phyloP scores from a whole-genome alignment of 2,888 invertebrate species.

The Anthrax anthrax region DNA sequence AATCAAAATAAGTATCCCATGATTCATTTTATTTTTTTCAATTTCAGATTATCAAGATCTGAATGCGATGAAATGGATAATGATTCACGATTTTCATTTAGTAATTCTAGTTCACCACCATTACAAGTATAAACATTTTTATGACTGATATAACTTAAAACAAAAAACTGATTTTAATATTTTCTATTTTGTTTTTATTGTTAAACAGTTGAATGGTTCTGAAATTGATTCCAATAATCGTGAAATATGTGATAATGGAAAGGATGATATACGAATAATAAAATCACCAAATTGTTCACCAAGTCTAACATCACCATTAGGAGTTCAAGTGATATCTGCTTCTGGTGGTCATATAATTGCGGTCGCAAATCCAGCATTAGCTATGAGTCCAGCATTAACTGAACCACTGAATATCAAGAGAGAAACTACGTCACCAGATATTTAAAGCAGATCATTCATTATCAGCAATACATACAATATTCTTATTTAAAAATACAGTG shows the following conservation, averaged over 20 bases:
- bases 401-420: slow-evolving; percentile 29
- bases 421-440: slow-evolving; percentile 27
- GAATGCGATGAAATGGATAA: slow-evolving; percentile 31
- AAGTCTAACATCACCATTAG: slow-evolving; percentile 16
- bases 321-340: slow-evolving; percentile 66
- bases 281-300: slow-evolving; percentile 14
- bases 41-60: slow-evolving; percentile 17
- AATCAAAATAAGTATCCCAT: background rate
- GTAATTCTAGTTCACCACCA: slow-evolving; percentile 64
- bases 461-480: too few species aligned
- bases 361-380: slow-evolving; percentile 73
- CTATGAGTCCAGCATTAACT: slow-evolving; percentile 39
- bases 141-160: too few species aligned
- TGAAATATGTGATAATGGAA: slow-evolving; percentile 2
- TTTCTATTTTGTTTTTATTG: background rate
- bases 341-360: slow-evolving; percentile 79
- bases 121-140: slow-evolving; percentile 34
- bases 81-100: slow-evolving; percentile 65
- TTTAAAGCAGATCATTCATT: background rate
- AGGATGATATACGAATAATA: slow-evolving; percentile 4
- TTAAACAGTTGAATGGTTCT: slow-evolving; percentile 7
- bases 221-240: slow-evolving; percentile 5
- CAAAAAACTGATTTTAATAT: background rate
- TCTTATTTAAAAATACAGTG: too few species aligned
- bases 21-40: background rate